phyloP scores from a whole-genome alignment of 1,140 invertebrate species.

The Augochlora pura region DNA sequence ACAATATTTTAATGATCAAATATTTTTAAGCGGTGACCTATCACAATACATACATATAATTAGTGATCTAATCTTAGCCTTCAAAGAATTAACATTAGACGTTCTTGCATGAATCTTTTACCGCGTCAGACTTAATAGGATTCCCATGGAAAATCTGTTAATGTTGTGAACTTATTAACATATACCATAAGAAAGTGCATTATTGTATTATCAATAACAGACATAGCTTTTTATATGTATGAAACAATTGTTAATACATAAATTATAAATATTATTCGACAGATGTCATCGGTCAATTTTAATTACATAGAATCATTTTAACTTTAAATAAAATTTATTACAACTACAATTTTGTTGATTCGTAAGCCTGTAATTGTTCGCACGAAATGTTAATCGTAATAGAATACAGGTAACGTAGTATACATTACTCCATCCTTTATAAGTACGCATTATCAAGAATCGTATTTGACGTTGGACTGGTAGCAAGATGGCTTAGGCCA shows the following conservation, averaged over 20 bases:
- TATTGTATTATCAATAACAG: background rate
- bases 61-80: background rate
- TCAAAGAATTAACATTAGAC: background rate
- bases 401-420: background rate
- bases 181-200: slow-evolving; percentile 20
- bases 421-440: background rate
- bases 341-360: background rate
- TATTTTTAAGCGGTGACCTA: background rate
- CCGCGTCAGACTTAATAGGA: background rate
- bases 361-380: background rate
- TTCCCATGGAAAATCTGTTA: background rate
- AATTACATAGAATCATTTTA: background rate
- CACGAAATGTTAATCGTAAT: background rate
- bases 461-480: too few species aligned
- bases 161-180: background rate
- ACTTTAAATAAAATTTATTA: background rate
- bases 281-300: background rate
- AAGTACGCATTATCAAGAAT: too few species aligned
- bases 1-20: too few species aligned
- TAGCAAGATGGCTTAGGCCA: too few species aligned
- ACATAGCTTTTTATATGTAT: background rate
- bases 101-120: background rate
- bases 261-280: slow-evolving; percentile 1
- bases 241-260: background rate
- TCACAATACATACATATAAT: background rate